Percentiles rank a stretch among this genome's conserved stretches.
These are phyloP conservation scores for Romanomermis culicivorax DNA, from an alignment of 2,888 invertebrate genomes.

Conservation along the genomic window DNA sequence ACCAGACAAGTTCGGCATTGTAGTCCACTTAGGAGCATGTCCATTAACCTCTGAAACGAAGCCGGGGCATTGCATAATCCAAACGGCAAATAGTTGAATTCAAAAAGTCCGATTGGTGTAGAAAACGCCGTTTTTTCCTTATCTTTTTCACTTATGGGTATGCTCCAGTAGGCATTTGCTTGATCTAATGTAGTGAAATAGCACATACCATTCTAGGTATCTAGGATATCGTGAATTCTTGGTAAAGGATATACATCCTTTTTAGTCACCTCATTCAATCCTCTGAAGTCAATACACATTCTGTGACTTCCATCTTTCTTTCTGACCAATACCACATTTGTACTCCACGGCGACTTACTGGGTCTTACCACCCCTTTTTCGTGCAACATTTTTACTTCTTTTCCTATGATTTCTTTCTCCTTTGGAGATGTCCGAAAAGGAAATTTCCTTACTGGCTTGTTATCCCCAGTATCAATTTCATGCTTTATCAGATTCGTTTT, in stretches of 20 bases:
- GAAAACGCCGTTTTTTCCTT: constrained; percentile 17
- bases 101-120: constrained; percentile 13
- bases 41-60: constrained; percentile 17
- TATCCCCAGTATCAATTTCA: neutral
- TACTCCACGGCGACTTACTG: constrained; percentile 23
- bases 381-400: neutral
- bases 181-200: constrained; percentile 13
- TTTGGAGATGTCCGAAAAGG: neutral
- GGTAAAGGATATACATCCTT: constrained; percentile 13
- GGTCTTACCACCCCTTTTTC: constrained; percentile 12
- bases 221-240: constrained; percentile 12
- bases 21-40: constrained; percentile 13
- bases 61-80: constrained; percentile 16
- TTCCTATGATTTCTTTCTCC: neutral
- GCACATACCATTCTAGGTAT: constrained; percentile 7
- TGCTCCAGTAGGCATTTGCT: constrained; percentile 13
- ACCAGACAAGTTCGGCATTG: constrained; percentile 14
- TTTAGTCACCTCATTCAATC: constrained; percentile 13
- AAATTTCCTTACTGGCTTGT: neutral
- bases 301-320: constrained; percentile 20
- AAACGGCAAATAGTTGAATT: constrained; percentile 19
- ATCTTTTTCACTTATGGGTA: constrained; percentile 12
- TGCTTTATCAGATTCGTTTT: neutral
- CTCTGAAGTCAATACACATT: constrained; percentile 16
- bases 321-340: constrained; percentile 24